phyloP scores from a whole-genome alignment of 2,888 invertebrate species.

The Cartodere bifasciata region DNA sequence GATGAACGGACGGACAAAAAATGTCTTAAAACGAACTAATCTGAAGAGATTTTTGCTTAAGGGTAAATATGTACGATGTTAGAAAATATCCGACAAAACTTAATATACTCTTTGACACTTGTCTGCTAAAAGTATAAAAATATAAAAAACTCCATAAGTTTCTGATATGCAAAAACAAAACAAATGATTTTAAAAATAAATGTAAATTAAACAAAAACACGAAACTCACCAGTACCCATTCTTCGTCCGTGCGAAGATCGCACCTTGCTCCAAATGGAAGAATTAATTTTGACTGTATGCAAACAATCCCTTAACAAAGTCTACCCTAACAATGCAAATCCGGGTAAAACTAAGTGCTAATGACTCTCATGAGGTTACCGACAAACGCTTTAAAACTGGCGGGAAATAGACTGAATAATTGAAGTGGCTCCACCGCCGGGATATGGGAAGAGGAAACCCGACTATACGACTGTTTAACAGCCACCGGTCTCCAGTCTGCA shows the following conservation, averaged over 20 bases:
- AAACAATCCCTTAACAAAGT: constrained; percentile 7
- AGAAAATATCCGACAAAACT: too few species aligned
- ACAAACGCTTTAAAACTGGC: constrained; percentile 11
- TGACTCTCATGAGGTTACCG: too few species aligned
- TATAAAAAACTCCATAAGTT: constrained; percentile 2
- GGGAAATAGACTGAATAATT: constrained; percentile 11
- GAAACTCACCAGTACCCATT: constrained; percentile 56
- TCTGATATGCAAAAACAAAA: too few species aligned
- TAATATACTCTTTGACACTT: too few species aligned
- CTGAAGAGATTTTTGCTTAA: neutral
- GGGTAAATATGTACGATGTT: neutral
- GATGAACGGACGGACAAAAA: too few species aligned
- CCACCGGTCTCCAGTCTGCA: constrained; percentile 35
- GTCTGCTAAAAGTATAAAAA: constrained; percentile 3
- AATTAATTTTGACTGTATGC: constrained; percentile 31
- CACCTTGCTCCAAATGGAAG: constrained; percentile 48
- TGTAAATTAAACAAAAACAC: constrained; percentile 1
- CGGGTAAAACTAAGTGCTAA: too few species aligned
- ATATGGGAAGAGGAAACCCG: constrained; percentile 23
- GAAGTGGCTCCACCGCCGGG: constrained; percentile 13
- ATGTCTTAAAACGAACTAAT: too few species aligned
- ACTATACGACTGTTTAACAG: constrained; percentile 35
- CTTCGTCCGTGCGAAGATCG: constrained; percentile 49
- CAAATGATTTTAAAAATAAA: neutral
- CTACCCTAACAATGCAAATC: too few species aligned